Evolutionary conservation across 37 sponge, comb jelly and placozoan genomes (phyloP).

Genomic region (Halichondria panicea): DNA sequence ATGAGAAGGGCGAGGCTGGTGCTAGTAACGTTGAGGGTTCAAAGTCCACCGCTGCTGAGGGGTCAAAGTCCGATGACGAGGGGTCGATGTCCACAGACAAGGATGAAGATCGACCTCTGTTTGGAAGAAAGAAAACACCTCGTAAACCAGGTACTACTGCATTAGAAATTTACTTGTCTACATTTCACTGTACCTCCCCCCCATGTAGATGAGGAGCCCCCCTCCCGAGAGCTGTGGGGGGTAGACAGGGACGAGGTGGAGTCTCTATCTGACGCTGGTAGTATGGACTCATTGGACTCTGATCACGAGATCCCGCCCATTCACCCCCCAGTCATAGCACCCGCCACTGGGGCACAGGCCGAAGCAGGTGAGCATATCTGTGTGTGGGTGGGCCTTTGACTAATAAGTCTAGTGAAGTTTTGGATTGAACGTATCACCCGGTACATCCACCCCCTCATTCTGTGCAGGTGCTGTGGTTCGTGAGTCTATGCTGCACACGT

Average conservation of each 20-base stretch:
- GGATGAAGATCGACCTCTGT: too few relatives aligned
- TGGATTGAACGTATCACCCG: background rate
- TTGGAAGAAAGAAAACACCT: too few relatives aligned
- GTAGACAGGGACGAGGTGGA: constrained; percentile 14
- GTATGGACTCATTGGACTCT: constrained; percentile 28
- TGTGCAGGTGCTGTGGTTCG: constrained; percentile 16
- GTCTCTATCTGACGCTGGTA: constrained; percentile 31
- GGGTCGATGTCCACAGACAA: too few relatives aligned
- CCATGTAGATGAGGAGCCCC: too few relatives aligned
- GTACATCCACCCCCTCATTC: background rate
- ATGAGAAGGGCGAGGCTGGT: constrained; percentile 3
- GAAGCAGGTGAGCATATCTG: too few relatives aligned
- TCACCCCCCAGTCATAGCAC: too few relatives aligned
- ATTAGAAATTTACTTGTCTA: background rate
- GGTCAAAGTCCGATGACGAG: too few relatives aligned
- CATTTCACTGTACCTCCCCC: background rate
- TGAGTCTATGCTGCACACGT: constrained; percentile 18
- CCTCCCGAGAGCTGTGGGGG: background rate
- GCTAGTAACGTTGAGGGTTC: background rate
- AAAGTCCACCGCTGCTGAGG: too few relatives aligned
- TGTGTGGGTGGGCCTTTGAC: background rate
- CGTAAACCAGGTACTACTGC: background rate
- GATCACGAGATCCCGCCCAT: constrained; percentile 19
- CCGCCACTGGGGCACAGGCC: background rate
- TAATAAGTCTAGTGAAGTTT: background rate